These are phyloP conservation scores for Hirtodrosophila confusa DNA, from an alignment of 2,888 invertebrate species.

Conservation along the genomic window DNA sequence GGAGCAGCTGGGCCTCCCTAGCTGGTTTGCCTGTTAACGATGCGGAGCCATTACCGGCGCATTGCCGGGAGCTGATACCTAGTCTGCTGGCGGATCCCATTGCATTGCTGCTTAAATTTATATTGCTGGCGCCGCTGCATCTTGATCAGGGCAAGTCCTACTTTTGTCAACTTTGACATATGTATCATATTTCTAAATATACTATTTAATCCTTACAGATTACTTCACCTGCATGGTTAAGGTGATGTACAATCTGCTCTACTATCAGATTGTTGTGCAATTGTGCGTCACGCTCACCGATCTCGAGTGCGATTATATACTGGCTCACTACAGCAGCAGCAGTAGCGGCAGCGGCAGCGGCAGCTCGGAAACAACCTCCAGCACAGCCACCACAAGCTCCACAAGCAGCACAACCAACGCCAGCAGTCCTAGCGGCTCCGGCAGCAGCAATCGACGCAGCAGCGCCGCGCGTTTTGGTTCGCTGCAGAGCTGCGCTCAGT, in stretches of 20 bases:
- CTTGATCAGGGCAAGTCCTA: conserved; percentile 91
- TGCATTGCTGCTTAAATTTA: conserved; percentile 93
- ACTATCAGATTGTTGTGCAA: conserved; percentile 94
- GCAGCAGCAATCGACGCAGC: conserved; percentile 50
- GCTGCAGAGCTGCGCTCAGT: conserved; percentile 64
- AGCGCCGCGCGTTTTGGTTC: conserved; percentile 43
- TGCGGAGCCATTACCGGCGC: conserved; percentile 82
- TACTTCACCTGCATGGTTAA: conserved; percentile 95
- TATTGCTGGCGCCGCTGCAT: conserved; percentile 92
- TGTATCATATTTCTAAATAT: background rate
- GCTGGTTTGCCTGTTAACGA: conserved; percentile 83
- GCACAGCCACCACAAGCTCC: background rate
- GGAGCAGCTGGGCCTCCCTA: conserved; percentile 84
- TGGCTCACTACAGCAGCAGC: conserved; percentile 70
- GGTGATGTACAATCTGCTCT: conserved; percentile 93
- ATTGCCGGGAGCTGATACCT: conserved; percentile 87
- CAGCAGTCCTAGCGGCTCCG: conserved; percentile 13
- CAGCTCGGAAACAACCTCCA: conserved; percentile 19
- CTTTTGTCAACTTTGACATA: background rate
- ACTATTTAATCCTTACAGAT: conserved; percentile 85
- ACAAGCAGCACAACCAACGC: conserved; percentile 5
- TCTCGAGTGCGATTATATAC: conserved; percentile 86
- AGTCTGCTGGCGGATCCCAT: conserved; percentile 93
- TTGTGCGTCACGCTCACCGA: conserved; percentile 89
- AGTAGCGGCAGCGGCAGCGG: conserved; percentile 16